Conservation (phyloP, 2,888 invertebrate genomes). For the Caenorhabditis sp. region DNA sequence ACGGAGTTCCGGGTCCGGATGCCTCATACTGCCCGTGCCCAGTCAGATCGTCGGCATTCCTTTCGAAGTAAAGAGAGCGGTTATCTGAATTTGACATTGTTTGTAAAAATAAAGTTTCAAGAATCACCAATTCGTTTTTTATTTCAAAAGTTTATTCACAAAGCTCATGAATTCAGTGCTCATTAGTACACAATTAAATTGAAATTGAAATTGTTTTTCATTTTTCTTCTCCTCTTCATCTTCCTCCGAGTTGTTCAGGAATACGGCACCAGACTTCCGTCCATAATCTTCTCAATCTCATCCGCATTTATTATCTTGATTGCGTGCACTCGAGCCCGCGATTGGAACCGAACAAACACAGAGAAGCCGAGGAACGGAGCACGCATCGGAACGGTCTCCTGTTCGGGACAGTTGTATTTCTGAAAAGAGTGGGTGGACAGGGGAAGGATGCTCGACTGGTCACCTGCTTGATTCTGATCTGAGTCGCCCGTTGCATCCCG, state of each 20-base stretch:
- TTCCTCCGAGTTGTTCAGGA: constrained; percentile 4
- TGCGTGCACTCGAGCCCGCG: constrained; percentile 61
- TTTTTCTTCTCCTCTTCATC: neutral
- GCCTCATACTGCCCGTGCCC: constrained; percentile 62
- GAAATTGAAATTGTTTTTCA: constrained; percentile 7
- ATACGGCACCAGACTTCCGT: constrained; percentile 39
- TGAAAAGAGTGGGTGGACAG: constrained; percentile 23
- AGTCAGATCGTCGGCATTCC: constrained; percentile 5
- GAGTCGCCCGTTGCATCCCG: constrained; percentile 42
- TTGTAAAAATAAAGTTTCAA: constrained; percentile 20
- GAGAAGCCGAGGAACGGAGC: constrained; percentile 67
- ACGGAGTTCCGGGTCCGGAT: constrained; percentile 55
- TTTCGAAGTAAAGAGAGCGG: constrained; percentile 6
- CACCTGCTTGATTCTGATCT: constrained; percentile 62
- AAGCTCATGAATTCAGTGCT: neutral
- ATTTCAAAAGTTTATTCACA: constrained; percentile 17
- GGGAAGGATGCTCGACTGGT: neutral
- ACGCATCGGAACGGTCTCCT: constrained; percentile 42
- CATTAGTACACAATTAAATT: neutral
- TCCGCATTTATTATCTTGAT: constrained; percentile 42
- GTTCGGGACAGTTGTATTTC: constrained; percentile 61
- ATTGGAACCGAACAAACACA: constrained; percentile 64
- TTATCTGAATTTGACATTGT: neutral
- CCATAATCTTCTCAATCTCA: constrained; percentile 14
- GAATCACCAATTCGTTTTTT: too few species aligned